Evolutionary conservation across 2,888 invertebrate species (phyloP).

Genomic region (Apamea monoglypha): DNA sequence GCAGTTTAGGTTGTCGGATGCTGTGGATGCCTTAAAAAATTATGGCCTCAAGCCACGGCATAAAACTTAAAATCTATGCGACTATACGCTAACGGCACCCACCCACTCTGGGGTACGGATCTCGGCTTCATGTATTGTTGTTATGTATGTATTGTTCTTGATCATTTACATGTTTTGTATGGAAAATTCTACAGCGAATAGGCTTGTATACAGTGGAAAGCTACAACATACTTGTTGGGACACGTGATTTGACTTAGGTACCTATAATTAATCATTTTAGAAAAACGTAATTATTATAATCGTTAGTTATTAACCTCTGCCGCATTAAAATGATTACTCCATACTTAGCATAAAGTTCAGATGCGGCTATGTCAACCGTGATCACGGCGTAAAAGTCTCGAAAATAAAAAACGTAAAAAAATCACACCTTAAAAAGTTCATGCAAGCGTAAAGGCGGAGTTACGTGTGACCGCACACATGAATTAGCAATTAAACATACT

Average conservation of each 20-base stretch:
- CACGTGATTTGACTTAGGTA: not conserved
- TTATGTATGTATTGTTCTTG: no score
- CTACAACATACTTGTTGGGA: not conserved
- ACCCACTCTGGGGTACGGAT: no score
- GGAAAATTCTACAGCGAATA: not conserved
- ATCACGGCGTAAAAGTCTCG: not conserved
- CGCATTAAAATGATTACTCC: not conserved
- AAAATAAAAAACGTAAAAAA: not conserved
- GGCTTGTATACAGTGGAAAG: not conserved
- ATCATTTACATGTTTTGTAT: no score
- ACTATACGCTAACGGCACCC: no score
- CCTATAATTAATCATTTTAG: not conserved
- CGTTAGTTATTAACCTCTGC: no score
- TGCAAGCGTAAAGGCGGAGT: constrained; percentile 20
- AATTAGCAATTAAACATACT: constrained; percentile 9
- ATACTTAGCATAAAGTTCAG: not conserved
- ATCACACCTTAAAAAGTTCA: constrained; percentile 3
- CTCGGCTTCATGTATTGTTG: no score
- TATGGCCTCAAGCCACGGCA: no score
- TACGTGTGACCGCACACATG: constrained; percentile 7
- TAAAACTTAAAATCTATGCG: no score
- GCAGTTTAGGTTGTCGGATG: no score
- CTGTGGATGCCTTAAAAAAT: no score
- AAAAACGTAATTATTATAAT: not conserved
- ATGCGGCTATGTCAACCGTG: not conserved